A percentile compares a stretch with the other conserved stretches of the same genome.
Evolutionary conservation across 2,113 vertebrate species (phyloP).

Genomic region (Pangasianodon gigas): DNA sequence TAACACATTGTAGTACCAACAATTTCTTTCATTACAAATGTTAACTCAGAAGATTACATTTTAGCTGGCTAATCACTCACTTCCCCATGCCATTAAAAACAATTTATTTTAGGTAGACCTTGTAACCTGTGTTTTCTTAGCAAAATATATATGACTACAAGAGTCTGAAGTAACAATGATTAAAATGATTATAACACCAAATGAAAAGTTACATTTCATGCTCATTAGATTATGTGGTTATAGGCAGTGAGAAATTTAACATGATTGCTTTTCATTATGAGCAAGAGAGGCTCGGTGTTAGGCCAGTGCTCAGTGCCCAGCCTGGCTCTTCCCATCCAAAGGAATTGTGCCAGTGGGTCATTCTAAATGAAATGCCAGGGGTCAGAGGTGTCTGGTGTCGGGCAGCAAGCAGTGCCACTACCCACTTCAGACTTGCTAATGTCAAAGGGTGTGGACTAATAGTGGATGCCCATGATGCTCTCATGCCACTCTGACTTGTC

Average conservation of each 20-base stretch:
- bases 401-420: constrained; percentile 41
- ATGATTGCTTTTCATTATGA: neutral
- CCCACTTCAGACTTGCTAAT: constrained; percentile 46
- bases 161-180: neutral
- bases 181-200: neutral
- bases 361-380: constrained; percentile 69
- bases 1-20: neutral
- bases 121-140: constrained; percentile 5
- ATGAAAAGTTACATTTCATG: neutral
- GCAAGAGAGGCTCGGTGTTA: neutral
- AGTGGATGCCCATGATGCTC: constrained; percentile 11
- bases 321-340: constrained; percentile 33
- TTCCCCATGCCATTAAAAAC: constrained; percentile 1
- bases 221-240: neutral
- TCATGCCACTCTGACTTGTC: constrained; percentile 22
- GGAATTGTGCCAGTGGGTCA: constrained; percentile 46
- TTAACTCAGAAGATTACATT: neutral
- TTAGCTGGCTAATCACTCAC: neutral
- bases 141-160: neutral
- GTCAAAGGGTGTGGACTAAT: constrained; percentile 45
- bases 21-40: neutral
- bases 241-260: neutral
- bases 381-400: constrained; percentile 67
- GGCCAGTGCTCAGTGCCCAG: constrained; percentile 43
- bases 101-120: neutral